Evolutionary conservation across 2,888 invertebrate species (phyloP).

Genomic region (Eupeodes latifasciatus): DNA sequence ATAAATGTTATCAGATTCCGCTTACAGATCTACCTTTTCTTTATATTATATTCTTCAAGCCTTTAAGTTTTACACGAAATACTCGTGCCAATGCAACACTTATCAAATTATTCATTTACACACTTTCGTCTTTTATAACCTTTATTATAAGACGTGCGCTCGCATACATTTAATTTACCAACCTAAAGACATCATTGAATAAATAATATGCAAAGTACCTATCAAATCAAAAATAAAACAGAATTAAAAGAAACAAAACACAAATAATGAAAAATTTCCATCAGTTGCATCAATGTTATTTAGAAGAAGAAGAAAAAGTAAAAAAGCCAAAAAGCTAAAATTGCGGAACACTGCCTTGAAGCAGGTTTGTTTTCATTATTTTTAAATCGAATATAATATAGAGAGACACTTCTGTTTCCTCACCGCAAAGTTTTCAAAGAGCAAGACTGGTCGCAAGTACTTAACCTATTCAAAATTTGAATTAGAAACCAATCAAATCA

Average conservation of each 20-base stretch:
- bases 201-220: constrained; percentile 5
- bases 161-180: constrained; percentile 9
- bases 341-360: not conserved
- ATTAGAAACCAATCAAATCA: too few species aligned
- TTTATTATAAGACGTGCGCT: constrained; percentile 21
- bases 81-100: not conserved
- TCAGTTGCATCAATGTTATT: constrained; percentile 18
- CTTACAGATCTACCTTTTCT: not conserved
- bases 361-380: not conserved
- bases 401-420: not conserved
- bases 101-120: not conserved
- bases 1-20: too few species aligned
- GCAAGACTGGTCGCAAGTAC: too few species aligned
- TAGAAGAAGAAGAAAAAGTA: constrained; percentile 1
- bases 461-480: too few species aligned
- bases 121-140: constrained; percentile 36
- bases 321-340: constrained; percentile 11
- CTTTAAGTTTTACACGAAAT: not conserved
- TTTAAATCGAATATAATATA: not conserved
- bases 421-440: too few species aligned
- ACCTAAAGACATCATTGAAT: not conserved
- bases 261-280: constrained; percentile 1
- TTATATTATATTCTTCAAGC: not conserved
- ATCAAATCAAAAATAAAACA: constrained; percentile 15
- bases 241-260: constrained; percentile 24